Base-by-base conservation (phyloP, 2,113 vertebrate species). In the Ceyx melanurus region DNA sequence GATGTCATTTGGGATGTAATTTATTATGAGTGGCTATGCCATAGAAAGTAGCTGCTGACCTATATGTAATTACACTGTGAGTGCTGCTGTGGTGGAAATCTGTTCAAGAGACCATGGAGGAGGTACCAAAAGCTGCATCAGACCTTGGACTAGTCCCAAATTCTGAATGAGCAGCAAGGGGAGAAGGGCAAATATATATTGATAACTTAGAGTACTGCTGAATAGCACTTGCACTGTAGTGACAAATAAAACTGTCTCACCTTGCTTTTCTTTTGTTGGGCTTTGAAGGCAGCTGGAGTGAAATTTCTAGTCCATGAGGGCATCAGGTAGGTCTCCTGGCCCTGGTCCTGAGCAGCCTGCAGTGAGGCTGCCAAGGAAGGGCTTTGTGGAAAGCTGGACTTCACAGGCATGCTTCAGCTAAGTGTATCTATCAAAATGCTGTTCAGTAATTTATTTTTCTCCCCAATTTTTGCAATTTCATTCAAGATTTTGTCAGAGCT, bases 1-100 rank as follows among this genome's bases (percentile, higher is more conserved):
- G 45, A 88, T 89, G 87, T 93, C 58, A 75, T 95, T 96, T 96
- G 68, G 48, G 48, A 86, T 90, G 88, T 93, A 56, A 75, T 95
- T 96, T 96, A 40, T 31, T 9, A 62, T 51, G 16, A 87, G n/a
- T 33, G 93, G 68, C 88, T 90, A 74, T 2, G 16, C 65, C 22
- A 50, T 46, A 81, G 81, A 79, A 94, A n/a, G 82, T 80, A 67
- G 60, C 56, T 89, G 54, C 35, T 91, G 71, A 68, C 71, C 74
- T 82, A 7, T 33, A 37, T 64, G 50, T 90, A 76, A 90, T 58
- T 48, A 26, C 73, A 7, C 6, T 75, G 5, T 46, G 57, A 58
- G 67, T 4, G 16, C 29, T 92, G 67, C 68, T 75, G 58, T 42
- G 23, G 25, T 64, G 68, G 76, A 82, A 90, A 48, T 70, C 15